phyloP scores from a whole-genome alignment of 2,113 vertebrate genomes.

The Ciconia stormi region DNA sequence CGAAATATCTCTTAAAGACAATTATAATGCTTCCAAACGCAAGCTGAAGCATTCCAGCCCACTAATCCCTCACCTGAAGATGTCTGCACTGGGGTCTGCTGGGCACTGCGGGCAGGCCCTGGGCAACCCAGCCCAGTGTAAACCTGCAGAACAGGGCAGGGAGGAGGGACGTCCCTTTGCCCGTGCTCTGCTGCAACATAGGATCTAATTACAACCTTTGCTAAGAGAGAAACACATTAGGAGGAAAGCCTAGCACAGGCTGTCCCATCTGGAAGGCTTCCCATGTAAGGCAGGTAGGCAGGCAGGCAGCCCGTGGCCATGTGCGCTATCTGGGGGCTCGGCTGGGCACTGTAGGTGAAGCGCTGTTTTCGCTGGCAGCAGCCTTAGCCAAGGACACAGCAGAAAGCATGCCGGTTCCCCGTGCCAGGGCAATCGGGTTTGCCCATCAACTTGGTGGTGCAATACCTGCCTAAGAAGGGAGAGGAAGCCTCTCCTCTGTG shows the following conservation, averaged over 20 bases:
- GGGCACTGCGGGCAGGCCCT: neutral
- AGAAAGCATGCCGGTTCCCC: neutral
- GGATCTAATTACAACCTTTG: neutral
- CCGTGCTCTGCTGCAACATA: accelerated
- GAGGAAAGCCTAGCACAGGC: neutral
- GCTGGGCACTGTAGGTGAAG: neutral
- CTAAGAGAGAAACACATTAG: neutral
- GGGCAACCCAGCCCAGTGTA: neutral
- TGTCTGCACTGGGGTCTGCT: neutral
- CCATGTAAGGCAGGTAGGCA: neutral
- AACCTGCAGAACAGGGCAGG: neutral
- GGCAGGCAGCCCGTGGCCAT: neutral
- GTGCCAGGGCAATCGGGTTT: neutral
- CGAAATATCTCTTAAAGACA: neutral
- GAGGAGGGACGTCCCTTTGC: neutral
- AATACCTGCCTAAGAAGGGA: neutral
- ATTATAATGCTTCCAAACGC: neutral
- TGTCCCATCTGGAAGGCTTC: neutral
- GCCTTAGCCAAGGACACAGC: neutral
- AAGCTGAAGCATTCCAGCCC: neutral
- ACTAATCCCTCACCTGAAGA: neutral
- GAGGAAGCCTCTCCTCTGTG: neutral
- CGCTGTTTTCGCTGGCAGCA: neutral
- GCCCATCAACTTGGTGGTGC: neutral
- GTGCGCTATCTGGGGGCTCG: neutral